phyloP scores from a whole-genome alignment of 2,888 invertebrate species.

The Heliconius cydno region DNA sequence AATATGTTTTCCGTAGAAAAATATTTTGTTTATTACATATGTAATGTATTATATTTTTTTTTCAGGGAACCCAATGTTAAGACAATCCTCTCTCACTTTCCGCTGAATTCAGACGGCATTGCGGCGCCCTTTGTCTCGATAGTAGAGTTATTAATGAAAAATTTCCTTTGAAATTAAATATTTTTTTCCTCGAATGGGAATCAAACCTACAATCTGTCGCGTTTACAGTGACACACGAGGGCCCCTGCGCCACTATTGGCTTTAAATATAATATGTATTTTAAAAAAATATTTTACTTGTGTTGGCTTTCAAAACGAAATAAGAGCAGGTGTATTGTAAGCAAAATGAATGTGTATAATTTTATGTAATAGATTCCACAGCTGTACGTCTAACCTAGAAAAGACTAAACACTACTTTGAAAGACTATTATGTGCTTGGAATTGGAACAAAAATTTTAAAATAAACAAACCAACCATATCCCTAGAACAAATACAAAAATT shows the following conservation, averaged over 20 bases:
- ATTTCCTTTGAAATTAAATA: too few relatives aligned
- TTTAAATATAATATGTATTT: not conserved
- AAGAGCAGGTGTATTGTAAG: too few relatives aligned
- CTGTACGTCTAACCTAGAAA: slow-evolving; percentile 1
- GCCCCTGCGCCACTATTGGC: too few relatives aligned
- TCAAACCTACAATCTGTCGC: too few relatives aligned
- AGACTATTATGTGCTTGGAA: not conserved
- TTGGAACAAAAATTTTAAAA: not conserved
- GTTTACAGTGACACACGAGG: too few relatives aligned
- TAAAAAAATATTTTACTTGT: not conserved
- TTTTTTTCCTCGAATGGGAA: too few relatives aligned
- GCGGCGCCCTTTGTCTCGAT: too few relatives aligned
- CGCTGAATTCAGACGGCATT: too few relatives aligned
- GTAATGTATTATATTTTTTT: not conserved
- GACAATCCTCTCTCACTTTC: too few relatives aligned
- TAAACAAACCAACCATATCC: not conserved
- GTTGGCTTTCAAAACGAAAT: not conserved
- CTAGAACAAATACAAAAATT: too few relatives aligned
- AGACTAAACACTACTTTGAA: not conserved
- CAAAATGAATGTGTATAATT: not conserved
- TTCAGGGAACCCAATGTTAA: too few relatives aligned
- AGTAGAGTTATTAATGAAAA: too few relatives aligned
- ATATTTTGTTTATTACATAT: not conserved
- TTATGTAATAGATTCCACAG: not conserved
- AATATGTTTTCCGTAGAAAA: slow-evolving; percentile 21